Base-by-base conservation (phyloP, 1,140 invertebrate species). In the Papilio machaon region DNA sequence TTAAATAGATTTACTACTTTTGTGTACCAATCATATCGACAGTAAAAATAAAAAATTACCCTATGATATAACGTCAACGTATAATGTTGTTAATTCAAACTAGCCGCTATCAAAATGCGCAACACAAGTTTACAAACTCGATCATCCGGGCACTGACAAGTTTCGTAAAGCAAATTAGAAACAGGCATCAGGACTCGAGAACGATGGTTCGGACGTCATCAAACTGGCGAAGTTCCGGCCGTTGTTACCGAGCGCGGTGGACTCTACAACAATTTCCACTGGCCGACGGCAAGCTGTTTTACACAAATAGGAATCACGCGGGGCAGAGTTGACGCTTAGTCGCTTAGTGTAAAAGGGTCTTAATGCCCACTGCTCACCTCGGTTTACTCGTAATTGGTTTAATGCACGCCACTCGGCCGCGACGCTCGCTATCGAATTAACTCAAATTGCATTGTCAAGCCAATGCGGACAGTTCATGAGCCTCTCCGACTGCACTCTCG, bases 381-480 rank as follows among this genome's bases (percentile, higher is more conserved):
- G 86, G 89, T 90, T 90, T 91, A 90, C 88, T 89, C 85, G 87
- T 90, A 93, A 93, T 92, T 90, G 89, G 90, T 91, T 93, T 93
- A 92, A 88, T 88, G 87, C 38, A 84, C 86, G 81, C 77, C 83
- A 81, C 85, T 86, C 83, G 82, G 83, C 79, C 84, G 80, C 84
- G 85, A 82, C 80, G 83, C 80, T 77, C 82, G 84, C 87, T 84
- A 91, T 89, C 84, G 86, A 91, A 93, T 93, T 91, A 93, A 90
- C 91, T 88, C 84, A 91, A 93, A 93, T 92, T 93, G 91, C 90
- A 92, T 93, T 93, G 91, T 91, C 88, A 88, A 87, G 84, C 85
- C 85, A 88, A 87, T 80, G 80, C 82, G 64, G 23, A 30, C 23
- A 35, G 64, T 67, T 67, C 64, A 67, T 67, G 64, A 67, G 23